phyloP scores from a whole-genome alignment of 2,113 vertebrate genomes.

The Emberiza fucata region DNA sequence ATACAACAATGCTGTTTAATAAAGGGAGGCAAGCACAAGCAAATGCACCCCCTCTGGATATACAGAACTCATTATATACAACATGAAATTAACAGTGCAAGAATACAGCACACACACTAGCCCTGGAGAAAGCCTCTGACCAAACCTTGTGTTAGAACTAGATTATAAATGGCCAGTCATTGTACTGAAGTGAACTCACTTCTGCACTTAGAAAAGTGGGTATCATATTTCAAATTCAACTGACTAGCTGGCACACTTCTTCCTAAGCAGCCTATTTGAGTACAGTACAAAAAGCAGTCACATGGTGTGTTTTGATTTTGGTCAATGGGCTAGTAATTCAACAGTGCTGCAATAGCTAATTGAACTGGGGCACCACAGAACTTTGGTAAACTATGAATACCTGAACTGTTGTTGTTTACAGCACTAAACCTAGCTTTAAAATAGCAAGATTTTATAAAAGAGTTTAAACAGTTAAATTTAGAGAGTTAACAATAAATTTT shows the following conservation, averaged over 20 bases:
- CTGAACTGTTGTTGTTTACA: background rate
- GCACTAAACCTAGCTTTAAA: background rate
- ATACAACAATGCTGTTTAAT: background rate
- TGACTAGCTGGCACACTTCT: background rate
- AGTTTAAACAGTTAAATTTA: background rate
- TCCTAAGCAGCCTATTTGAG: background rate
- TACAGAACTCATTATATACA: background rate
- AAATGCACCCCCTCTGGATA: background rate
- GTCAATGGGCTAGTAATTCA: background rate
- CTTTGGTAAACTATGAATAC: background rate
- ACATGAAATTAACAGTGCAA: background rate
- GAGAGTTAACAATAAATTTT: background rate
- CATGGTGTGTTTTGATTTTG: background rate
- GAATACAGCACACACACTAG: background rate
- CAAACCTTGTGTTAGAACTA: background rate
- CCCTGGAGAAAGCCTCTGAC: background rate
- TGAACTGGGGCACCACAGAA: background rate
- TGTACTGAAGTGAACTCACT: constrained; percentile 35
- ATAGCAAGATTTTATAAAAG: background rate
- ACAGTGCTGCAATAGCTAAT: background rate
- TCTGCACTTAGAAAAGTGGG: background rate
- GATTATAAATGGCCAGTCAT: constrained; percentile 46
- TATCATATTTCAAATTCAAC: background rate
- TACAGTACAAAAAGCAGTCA: background rate
- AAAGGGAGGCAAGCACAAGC: background rate